Percentiles rank a stretch among this genome's conserved stretches.
Evolutionary conservation across 2,888 invertebrate genomes (phyloP).

Genomic region (Erannis defoliaria): DNA sequence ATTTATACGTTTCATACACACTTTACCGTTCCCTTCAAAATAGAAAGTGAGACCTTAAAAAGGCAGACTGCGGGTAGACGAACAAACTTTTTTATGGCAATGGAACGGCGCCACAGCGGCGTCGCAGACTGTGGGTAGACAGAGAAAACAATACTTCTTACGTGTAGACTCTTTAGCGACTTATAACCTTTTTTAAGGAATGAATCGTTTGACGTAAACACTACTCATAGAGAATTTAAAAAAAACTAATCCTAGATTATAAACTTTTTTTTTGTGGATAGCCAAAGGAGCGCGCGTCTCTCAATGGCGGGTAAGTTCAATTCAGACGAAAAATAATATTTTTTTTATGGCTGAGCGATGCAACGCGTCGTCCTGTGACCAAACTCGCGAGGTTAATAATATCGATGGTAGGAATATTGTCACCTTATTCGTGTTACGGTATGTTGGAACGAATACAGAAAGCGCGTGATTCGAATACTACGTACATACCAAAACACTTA

Average conservation of each 20-base stretch:
- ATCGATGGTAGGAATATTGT: conserved; percentile 67
- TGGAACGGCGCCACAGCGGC: no score
- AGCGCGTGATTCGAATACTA: conserved; percentile 75
- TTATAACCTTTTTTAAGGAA: no score
- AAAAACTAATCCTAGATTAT: no score
- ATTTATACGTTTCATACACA: conserved; percentile 25
- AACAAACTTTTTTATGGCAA: conserved; percentile 41
- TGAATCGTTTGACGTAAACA: no score
- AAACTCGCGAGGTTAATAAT: conserved; percentile 72
- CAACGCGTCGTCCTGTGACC: conserved; percentile 71
- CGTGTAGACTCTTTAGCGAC: neutral
- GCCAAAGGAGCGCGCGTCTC: neutral
- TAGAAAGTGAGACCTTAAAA: conserved; percentile 60
- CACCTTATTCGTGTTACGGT: conserved; percentile 82
- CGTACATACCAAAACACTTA: conserved; percentile 54
- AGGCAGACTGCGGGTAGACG: conserved; percentile 4
- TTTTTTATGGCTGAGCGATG: conserved; percentile 42
- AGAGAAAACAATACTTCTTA: neutral
- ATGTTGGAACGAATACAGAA: conserved; percentile 81
- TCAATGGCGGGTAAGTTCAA: conserved; percentile 40
- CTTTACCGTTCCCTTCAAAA: conserved; percentile 35
- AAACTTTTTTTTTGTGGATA: neutral
- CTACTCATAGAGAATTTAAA: no score
- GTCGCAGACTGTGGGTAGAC: conserved; percentile 70
- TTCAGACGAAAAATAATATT: conserved; percentile 22